Percentiles rank a stretch among this genome's conserved stretches.
Evolutionary conservation across 2,797 vertebrate species (phyloP).

Genomic region (Cyclopterus lumpus): DNA sequence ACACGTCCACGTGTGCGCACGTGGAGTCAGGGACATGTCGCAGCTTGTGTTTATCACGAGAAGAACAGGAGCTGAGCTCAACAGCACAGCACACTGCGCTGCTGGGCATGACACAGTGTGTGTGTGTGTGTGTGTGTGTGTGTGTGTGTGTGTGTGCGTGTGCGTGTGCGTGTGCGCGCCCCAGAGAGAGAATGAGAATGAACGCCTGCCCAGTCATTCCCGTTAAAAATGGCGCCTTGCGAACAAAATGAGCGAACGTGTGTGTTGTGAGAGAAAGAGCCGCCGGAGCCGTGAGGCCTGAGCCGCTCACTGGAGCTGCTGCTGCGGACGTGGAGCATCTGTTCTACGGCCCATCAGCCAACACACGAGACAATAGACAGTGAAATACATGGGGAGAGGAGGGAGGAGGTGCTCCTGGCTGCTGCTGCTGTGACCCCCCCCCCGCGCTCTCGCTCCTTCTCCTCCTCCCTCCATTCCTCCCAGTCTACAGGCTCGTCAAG

Average conservation of each 20-base stretch:
- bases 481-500: conserved; percentile 85
- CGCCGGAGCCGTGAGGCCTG: no score
- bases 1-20: neutral
- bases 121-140: conserved; percentile 24
- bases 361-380: conserved; percentile 83
- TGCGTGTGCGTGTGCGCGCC: no score
- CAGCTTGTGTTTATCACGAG: conserved; percentile 8
- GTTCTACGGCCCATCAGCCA: conserved; percentile 53
- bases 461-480: conserved; percentile 76
- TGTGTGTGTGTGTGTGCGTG: no score
- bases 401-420: conserved; percentile 77
- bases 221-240: conserved; percentile 84
- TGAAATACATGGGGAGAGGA: conserved; percentile 76
- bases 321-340: conserved; percentile 54
- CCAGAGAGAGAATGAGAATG: neutral
- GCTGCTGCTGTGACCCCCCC: conserved; percentile 71
- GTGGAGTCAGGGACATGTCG: neutral
- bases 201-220: conserved; percentile 73
- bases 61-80: no score
- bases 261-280: neutral
- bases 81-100: conserved; percentile 31
- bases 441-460: conserved; percentile 37
- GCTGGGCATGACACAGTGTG: conserved; percentile 43
- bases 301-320: conserved; percentile 25
- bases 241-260: conserved; percentile 75